Percentiles rank a stretch among this genome's conserved stretches.
Evolutionary conservation across 1,140 invertebrate genomes (phyloP).

Genomic region (Drosophila cardini): DNA sequence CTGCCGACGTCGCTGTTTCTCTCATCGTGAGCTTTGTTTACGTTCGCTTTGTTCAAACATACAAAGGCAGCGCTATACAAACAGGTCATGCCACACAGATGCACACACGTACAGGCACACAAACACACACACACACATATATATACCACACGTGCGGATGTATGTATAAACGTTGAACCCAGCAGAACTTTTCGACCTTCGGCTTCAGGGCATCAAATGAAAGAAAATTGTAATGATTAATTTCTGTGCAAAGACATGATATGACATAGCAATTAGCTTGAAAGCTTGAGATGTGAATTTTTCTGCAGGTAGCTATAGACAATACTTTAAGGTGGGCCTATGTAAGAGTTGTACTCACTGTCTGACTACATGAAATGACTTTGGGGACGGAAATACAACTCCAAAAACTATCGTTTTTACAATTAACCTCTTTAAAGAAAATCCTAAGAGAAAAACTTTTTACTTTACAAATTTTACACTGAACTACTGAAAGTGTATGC

Average conservation of each 20-base stretch:
- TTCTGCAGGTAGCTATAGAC: no score
- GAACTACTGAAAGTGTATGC: not conserved
- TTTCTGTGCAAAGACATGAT: conserved; percentile 3
- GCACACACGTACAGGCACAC: no score
- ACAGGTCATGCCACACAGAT: conserved; percentile 19
- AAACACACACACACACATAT: no score
- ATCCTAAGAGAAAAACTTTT: no score
- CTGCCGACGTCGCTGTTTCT: conserved; percentile 40
- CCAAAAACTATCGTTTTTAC: no score
- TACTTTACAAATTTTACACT: no score
- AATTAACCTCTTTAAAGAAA: no score
- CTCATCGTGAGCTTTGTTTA: conserved; percentile 63
- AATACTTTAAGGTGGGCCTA: no score
- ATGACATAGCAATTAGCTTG: conserved; percentile 16
- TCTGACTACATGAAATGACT: no score
- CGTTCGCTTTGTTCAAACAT: conserved; percentile 74
- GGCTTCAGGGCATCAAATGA: conserved; percentile 17
- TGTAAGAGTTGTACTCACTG: no score
- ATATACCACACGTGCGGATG: conserved; percentile 28
- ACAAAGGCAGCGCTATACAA: conserved; percentile 35
- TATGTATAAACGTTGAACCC: conserved; percentile 20
- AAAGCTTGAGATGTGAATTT: not conserved
- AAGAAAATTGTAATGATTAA: conserved; percentile 20
- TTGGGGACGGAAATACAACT: no score
- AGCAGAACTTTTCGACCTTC: conserved; percentile 42